Evolutionary conservation across 2,113 vertebrate genomes (phyloP).

Genomic region (Ageneiosus marmoratus): DNA sequence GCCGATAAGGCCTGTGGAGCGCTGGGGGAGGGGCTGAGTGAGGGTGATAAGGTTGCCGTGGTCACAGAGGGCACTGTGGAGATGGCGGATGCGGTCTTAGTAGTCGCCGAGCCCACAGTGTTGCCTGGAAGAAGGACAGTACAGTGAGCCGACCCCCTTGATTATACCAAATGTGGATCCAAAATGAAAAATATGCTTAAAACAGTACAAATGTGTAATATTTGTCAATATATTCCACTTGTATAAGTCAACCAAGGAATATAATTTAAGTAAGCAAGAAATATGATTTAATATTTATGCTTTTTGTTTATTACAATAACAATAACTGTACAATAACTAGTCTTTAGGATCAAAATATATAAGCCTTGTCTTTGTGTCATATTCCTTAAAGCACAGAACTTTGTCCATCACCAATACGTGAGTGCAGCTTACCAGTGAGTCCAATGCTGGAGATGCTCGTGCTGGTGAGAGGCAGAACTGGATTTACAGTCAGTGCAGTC

Average conservation of each 20-base stretch:
- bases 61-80: slow-evolving; percentile 85
- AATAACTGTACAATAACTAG: background rate
- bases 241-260: background rate
- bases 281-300: background rate
- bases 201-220: background rate
- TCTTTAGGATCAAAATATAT: background rate
- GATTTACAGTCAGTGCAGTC: slow-evolving; percentile 93
- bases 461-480: slow-evolving; percentile 92
- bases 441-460: slow-evolving; percentile 83
- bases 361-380: background rate
- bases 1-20: slow-evolving; percentile 68
- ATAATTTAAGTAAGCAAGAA: background rate
- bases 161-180: background rate
- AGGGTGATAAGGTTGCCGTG: slow-evolving; percentile 82
- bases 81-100: slow-evolving; percentile 91
- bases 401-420: too few species aligned
- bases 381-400: background rate
- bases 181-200: background rate
- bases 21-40: slow-evolving; percentile 85
- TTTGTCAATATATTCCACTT: background rate
- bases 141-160: background rate
- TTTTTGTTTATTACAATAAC: background rate
- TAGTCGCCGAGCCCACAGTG: slow-evolving; percentile 78
- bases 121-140: slow-evolving; percentile 73
- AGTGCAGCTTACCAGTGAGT: slow-evolving; percentile 79